Evolutionary conservation across 2,113 vertebrate species (phyloP).

Genomic region (Pandion haliaetus): DNA sequence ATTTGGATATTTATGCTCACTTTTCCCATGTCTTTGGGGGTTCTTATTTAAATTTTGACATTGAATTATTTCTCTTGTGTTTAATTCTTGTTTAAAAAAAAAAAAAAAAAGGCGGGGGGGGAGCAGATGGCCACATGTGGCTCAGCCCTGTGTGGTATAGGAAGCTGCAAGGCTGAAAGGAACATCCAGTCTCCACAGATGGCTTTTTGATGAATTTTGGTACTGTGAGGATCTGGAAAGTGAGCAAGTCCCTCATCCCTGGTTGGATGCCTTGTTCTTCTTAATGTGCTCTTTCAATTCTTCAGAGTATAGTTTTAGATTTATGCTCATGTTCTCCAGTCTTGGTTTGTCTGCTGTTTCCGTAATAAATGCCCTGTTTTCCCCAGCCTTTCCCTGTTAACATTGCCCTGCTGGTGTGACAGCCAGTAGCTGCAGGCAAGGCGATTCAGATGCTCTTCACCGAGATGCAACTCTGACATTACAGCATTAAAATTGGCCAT

Average conservation of each 20-base stretch:
- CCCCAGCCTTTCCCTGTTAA: neutral
- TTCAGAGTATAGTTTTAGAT: neutral
- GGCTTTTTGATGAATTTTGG: neutral
- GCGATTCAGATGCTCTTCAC: neutral
- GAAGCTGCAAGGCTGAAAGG: neutral
- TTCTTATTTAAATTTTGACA: neutral
- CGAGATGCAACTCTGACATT: rapidly evolving
- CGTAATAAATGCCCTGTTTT: neutral
- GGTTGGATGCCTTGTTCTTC: neutral
- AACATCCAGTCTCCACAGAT: neutral
- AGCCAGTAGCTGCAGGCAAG: neutral
- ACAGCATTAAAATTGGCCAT: rapidly evolving
- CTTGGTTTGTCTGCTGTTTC: neutral
- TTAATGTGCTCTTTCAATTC: neutral
- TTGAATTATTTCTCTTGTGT: neutral
- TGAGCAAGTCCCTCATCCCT: neutral
- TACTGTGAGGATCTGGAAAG: neutral
- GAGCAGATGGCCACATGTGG: neutral
- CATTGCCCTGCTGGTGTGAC: rapidly evolving
- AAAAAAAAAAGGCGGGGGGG: too few relatives aligned
- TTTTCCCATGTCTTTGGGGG: neutral
- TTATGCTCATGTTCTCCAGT: neutral
- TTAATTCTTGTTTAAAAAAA: neutral
- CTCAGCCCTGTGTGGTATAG: neutral
- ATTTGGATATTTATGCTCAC: neutral